Conservation (phyloP, 2,113 vertebrate species). For the Sphaerodactylus townsendi region DNA sequence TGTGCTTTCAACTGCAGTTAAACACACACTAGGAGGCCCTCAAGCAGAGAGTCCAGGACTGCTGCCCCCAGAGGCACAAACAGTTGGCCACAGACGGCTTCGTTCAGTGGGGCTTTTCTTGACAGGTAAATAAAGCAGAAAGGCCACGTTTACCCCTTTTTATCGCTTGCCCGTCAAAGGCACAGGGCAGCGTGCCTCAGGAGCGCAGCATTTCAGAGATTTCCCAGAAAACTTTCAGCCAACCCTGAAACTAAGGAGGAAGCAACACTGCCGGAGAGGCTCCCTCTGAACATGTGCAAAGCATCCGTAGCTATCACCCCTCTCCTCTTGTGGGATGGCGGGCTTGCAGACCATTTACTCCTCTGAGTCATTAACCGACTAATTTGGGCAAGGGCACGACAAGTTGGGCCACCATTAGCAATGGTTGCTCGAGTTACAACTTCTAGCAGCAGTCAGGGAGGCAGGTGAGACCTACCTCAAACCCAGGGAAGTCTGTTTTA, state of each 20-base stretch:
- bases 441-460: background rate
- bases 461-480: too few relatives aligned
- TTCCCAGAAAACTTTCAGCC: background rate
- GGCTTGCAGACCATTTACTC: background rate
- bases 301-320: background rate
- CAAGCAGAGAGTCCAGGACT: too few relatives aligned
- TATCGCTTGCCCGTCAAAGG: too few relatives aligned
- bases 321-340: background rate
- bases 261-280: background rate
- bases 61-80: too few relatives aligned
- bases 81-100: too few relatives aligned
- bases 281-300: background rate
- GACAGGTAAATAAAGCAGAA: background rate
- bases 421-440: background rate
- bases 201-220: too few relatives aligned
- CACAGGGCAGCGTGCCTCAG: too few relatives aligned
- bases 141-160: background rate
- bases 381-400: too few relatives aligned
- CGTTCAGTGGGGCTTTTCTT: background rate
- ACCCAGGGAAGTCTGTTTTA: background rate
- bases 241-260: background rate
- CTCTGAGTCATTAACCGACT: background rate
- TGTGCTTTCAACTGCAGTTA: background rate
- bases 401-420: too few relatives aligned
- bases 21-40: background rate